These are phyloP conservation scores for Cydia splendana DNA, from an alignment of 1,140 invertebrate genomes.

Conservation along the genomic window DNA sequence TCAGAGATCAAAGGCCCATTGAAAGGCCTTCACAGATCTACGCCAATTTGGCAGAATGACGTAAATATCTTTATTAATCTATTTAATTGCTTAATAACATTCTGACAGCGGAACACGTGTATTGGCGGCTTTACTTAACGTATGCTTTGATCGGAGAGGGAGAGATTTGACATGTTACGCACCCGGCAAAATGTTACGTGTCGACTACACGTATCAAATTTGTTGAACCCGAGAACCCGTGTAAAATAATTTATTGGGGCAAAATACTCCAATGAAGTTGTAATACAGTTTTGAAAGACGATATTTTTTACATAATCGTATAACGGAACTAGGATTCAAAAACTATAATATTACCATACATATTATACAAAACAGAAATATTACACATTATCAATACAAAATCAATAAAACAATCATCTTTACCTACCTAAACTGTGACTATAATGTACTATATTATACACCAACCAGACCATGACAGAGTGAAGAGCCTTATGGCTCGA, in stretches of 20 bases:
- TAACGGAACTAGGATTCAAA: background rate
- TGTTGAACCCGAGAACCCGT: background rate
- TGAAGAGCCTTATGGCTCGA: too few relatives aligned
- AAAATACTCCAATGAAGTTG: background rate
- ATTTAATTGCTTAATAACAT: slow-evolving; percentile 76
- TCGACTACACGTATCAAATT: slow-evolving; percentile 15
- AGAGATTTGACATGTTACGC: slow-evolving; percentile 47
- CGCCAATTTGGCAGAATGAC: slow-evolving; percentile 64
- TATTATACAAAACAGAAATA: too few relatives aligned
- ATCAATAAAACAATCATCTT: too few relatives aligned
- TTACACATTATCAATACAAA: too few relatives aligned
- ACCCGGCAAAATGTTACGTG: slow-evolving; percentile 45
- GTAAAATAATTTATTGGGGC: slow-evolving; percentile 17
- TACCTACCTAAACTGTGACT: too few relatives aligned
- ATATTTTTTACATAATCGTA: background rate
- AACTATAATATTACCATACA: too few relatives aligned
- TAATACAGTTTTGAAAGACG: background rate
- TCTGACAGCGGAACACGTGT: slow-evolving; percentile 60
- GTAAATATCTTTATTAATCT: slow-evolving; percentile 74
- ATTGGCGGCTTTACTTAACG: slow-evolving; percentile 58
- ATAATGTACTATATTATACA: too few relatives aligned
- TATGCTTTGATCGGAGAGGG: slow-evolving; percentile 60
- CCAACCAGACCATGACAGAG: too few relatives aligned
- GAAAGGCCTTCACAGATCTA: slow-evolving; percentile 54
- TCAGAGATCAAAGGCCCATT: slow-evolving; percentile 64